Base-by-base conservation (phyloP, 2,888 invertebrate genomes). In the Himalopsyche anomala region DNA sequence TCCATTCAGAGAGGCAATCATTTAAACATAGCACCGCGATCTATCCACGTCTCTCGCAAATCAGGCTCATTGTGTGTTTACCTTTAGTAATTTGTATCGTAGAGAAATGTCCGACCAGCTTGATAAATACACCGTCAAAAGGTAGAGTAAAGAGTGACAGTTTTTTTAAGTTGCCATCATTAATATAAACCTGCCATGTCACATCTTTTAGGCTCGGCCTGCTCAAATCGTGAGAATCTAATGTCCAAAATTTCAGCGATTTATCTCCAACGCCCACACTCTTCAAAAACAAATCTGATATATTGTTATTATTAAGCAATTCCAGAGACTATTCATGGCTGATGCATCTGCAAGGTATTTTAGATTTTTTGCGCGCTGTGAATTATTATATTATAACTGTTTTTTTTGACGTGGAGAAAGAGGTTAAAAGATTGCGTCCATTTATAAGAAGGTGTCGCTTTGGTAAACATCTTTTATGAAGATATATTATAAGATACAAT, bases 201-300 rank as follows among this genome's bases (percentile, higher is more conserved):
- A 62, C 28, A 62, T n/a, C 19, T 19, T 62, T 62, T 19, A 28
- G 62, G 62, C 62, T 28, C 62, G 62, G 62, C 62, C 62, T 62
- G 62, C 62, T 11, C 62, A 28, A 74, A 54, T 79, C 85, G 85
- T 81, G 85, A 85, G 81, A 85, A 85, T 79, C 83, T 56, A 69
- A 81, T 81, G 85, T 81, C 80, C 85, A 81, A 85, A 85, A 85
- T 81, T 81, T 81, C 81, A 74, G 80, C 85, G 69, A 85, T 85
- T 85, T 85, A 81, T 85, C 81, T 69, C 69, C 69, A 69, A 62
- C 85, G 62, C 85, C 85, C 85, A 85, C 85, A 17, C 82, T 55
- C 82, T 82, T 56, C 62, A 11, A 62, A 15, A 51, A 62, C 28
- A 62, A 62, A 62, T 62, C 62, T 62, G 28, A 62, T 62, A 62